Evolutionary conservation across 2,113 vertebrate genomes (phyloP).

Genomic region (Prinia subflava): DNA sequence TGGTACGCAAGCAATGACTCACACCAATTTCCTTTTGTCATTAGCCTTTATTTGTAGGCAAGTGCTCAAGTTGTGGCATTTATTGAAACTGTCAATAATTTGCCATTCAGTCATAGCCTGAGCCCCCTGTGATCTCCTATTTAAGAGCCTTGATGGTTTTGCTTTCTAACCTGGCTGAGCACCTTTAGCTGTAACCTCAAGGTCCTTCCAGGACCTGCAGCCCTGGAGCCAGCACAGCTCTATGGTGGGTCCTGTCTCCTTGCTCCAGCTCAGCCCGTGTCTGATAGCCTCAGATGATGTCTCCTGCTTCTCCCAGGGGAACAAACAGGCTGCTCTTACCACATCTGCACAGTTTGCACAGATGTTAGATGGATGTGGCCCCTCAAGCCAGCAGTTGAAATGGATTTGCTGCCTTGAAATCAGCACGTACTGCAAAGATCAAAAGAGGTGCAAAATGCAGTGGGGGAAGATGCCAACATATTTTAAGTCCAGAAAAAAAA

Average conservation of each 20-base stretch:
- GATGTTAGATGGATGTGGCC: not conserved
- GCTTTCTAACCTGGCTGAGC: not conserved
- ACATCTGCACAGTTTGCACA: not conserved
- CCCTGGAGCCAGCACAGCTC: not conserved
- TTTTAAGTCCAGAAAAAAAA: not conserved
- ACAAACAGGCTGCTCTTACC: not conserved
- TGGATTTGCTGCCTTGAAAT: not conserved
- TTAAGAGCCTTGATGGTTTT: not conserved
- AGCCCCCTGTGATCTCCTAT: not conserved
- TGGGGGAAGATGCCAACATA: not conserved
- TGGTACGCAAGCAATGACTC: not conserved
- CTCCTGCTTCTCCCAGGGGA: not conserved
- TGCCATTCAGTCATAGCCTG: not conserved
- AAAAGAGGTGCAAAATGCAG: not conserved
- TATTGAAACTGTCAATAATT: not conserved
- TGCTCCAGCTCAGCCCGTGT: not conserved
- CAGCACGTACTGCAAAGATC: not conserved
- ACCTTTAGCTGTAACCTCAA: not conserved
- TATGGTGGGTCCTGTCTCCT: not conserved
- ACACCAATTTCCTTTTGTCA: not conserved
- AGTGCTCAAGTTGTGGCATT: not conserved
- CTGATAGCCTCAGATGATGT: not conserved
- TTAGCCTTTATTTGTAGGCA: not conserved
- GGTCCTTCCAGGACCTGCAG: not conserved
- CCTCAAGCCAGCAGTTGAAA: not conserved